These are phyloP conservation scores for Drosophila pectinifera DNA, from an alignment of 1,140 invertebrate genomes.

Conservation along the genomic window DNA sequence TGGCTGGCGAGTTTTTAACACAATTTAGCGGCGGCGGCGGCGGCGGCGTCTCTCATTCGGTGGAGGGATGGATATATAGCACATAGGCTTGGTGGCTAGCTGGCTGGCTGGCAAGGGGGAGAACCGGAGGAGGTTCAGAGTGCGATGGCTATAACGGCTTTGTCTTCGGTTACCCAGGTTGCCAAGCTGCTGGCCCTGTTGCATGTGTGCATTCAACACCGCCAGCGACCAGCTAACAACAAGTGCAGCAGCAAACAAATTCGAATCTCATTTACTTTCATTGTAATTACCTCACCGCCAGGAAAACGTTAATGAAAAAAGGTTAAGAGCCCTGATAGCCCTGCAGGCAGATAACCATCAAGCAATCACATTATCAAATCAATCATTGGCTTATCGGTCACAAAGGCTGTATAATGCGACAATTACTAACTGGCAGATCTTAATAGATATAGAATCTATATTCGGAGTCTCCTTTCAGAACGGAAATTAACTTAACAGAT, in stretches of 20 bases:
- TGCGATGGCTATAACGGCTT: constrained; percentile 54
- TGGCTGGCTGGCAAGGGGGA: not conserved
- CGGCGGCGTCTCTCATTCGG: constrained; percentile 34
- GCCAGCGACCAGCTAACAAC: constrained; percentile 21
- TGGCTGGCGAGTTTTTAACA: constrained; percentile 75
- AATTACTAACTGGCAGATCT: too few species aligned
- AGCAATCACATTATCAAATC: constrained; percentile 15
- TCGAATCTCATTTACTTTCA: constrained; percentile 71
- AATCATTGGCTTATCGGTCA: not conserved
- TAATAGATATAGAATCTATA: not conserved
- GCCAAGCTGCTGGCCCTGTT: constrained; percentile 23
- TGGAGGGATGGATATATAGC: constrained; percentile 7
- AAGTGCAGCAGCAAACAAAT: constrained; percentile 57
- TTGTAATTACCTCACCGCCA: constrained; percentile 49
- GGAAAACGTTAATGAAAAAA: not conserved
- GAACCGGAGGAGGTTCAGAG: constrained; percentile 2
- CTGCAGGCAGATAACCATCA: not conserved
- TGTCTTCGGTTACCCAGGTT: constrained; percentile 58
- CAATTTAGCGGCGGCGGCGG: constrained; percentile 70
- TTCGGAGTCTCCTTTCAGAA: not conserved
- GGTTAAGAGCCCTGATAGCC: not conserved
- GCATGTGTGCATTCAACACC: constrained; percentile 46
- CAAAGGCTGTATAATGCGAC: too few species aligned
- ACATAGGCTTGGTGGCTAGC: not conserved
- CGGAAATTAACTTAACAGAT: constrained; percentile 1